Percentiles rank a stretch among this genome's conserved stretches.
These are phyloP conservation scores for Anagrus nilaparvatae DNA, from an alignment of 1,140 invertebrate species.

Conservation along the genomic window DNA sequence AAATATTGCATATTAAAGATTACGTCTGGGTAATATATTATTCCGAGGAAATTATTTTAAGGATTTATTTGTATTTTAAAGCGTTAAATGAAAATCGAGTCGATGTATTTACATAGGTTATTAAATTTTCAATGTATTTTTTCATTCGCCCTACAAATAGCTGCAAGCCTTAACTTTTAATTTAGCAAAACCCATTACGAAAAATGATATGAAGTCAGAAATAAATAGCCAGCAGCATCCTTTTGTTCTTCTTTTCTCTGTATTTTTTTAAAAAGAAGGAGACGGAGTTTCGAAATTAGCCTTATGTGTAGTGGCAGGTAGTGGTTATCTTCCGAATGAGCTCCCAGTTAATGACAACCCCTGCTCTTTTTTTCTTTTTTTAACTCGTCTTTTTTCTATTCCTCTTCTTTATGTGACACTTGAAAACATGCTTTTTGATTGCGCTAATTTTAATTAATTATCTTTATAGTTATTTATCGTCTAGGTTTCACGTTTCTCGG, in stretches of 20 bases:
- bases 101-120: no score
- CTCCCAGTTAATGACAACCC: slow-evolving; percentile 44
- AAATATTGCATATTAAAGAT: no score
- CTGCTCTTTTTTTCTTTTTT: slow-evolving; percentile 25
- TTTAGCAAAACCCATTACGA: slow-evolving; percentile 28
- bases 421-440: no score
- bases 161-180: slow-evolving; percentile 28
- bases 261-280: slow-evolving; percentile 27
- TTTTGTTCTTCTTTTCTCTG: slow-evolving; percentile 26
- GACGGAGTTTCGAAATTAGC: slow-evolving; percentile 35
- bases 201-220: slow-evolving; percentile 29
- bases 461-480: no score
- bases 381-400: slow-evolving; percentile 18
- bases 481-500: no score
- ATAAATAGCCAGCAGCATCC: slow-evolving; percentile 22
- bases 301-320: slow-evolving; percentile 40
- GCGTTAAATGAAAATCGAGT: no score
- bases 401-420: slow-evolving; percentile 6
- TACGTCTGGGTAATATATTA: no score
- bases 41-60: no score
- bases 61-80: no score
- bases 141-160: no score
- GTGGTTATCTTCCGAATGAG: slow-evolving; percentile 39
- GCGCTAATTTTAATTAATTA: no score
- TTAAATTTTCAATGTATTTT: no score